Evolutionary conservation across 2,113 vertebrate species (phyloP), one percentile per base, ranked within the genome.

Genomic region (Cottus gobio): DNA sequence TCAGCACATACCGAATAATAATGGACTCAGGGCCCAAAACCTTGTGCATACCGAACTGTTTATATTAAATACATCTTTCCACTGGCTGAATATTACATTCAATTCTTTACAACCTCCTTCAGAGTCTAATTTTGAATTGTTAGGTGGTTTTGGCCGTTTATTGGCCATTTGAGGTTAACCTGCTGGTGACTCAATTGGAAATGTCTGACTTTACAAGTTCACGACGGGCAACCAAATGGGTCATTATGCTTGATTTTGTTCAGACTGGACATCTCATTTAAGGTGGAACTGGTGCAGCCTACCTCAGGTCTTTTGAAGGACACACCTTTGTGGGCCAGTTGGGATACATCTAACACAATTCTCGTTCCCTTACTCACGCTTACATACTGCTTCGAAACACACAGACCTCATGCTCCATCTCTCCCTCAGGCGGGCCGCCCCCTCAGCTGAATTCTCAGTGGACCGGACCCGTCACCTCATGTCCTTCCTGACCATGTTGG

Each of bases 401-500:
- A 65, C 58, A 56, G 28, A 62, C 50, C 28, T 75, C 60, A 18
- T 20, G 48, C 7, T 82, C 24, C 2, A 9, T 60, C 46, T 89
- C 30, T 57, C 77, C 85, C 87, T 86, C 93, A 99, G 98, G 89
- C 96, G 98, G 84, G 96, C 98, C 15, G 97, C 97, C 42, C 98
- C 98, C 50, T 99, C 98, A 11, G 98, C 98, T 7, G 98, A 99
- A 87, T 99, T 99, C 88, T 99, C 98, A 0, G 98, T 99, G 75
- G 98, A 99, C 91, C 96, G 97, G 3, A 95, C 91, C 0, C 96
- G 98, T 56, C 98, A 99, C 85, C 94, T 99, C 67, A 99, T 99
- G 98, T 99, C 98, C 86, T 99, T 99, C 94, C 92, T 99, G 24
- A 97, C 97, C 73, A 99, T 99, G 98, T 89, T 99, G 50, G 98